phyloP scores from a whole-genome alignment of 1,140 invertebrate species.

The Euwallacea similis region DNA sequence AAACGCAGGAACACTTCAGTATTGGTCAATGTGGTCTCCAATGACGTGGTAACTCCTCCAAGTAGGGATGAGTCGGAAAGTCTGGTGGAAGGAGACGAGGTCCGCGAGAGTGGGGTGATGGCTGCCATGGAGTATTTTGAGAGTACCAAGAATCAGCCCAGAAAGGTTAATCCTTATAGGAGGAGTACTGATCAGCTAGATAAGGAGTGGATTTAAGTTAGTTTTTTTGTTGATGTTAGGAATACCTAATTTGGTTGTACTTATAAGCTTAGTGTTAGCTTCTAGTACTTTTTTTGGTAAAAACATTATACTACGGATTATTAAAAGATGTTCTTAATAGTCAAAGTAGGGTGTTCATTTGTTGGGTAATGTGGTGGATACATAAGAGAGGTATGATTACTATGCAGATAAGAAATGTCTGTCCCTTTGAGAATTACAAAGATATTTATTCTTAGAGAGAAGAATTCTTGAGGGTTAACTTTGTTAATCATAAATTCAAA shows the following conservation, averaged over 20 bases:
- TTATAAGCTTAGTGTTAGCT: background rate
- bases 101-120: slow-evolving; percentile 14
- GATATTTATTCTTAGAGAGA: too few species aligned
- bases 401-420: too few species aligned
- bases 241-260: background rate
- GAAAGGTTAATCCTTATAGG: slow-evolving; percentile 25
- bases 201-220: slow-evolving; percentile 31
- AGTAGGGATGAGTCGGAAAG: background rate
- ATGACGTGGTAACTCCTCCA: slow-evolving; percentile 20
- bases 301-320: too few species aligned
- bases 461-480: too few species aligned
- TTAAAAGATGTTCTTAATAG: too few species aligned
- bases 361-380: too few species aligned
- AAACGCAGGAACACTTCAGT: slow-evolving; percentile 22
- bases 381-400: too few species aligned
- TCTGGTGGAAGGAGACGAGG: background rate
- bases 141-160: slow-evolving; percentile 23
- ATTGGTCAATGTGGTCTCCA: slow-evolving; percentile 27
- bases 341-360: too few species aligned
- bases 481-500: too few species aligned
- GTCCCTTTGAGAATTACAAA: too few species aligned
- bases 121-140: slow-evolving; percentile 35
- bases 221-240: background rate
- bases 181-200: slow-evolving; percentile 23
- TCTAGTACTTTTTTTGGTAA: background rate